A percentile compares a stretch with the other conserved stretches of the same genome.
These are phyloP conservation scores for Reticulitermes speratus DNA, from an alignment of 1,140 invertebrate species.

Conservation along the genomic window DNA sequence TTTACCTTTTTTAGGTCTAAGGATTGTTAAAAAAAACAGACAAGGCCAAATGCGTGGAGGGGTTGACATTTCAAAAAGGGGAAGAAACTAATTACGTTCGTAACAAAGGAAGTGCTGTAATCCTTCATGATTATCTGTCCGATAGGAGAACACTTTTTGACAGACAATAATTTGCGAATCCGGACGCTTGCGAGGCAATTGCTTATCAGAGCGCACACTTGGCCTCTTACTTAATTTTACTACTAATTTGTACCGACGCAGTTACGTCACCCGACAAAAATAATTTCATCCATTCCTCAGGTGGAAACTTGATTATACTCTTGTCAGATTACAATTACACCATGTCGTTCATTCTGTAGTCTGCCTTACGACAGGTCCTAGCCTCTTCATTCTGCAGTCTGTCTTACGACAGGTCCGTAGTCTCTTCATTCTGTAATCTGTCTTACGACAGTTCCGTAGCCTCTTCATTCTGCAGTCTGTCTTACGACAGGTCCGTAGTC, in stretches of 20 bases:
- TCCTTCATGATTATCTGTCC: neutral
- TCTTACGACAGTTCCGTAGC: no score
- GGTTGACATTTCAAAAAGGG: no score
- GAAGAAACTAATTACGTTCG: neutral
- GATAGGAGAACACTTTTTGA: neutral
- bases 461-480: no score
- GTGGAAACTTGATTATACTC: neutral
- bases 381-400: no score
- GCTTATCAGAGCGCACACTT: neutral
- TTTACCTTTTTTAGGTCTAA: no score
- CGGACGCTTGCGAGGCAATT: neutral
- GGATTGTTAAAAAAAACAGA: no score
- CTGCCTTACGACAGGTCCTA: no score
- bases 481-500: no score
- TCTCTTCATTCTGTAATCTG: no score
- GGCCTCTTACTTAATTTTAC: neutral
- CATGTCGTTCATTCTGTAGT: no score
- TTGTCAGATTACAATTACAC: neutral
- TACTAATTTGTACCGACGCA: neutral
- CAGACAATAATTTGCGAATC: neutral
- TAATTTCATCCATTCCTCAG: neutral
- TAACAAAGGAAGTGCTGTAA: neutral
- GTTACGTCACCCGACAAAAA: neutral
- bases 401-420: no score
- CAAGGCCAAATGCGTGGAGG: no score